Evolutionary conservation across 2,888 invertebrate genomes (phyloP), one percentile per base, ranked within the genome.

Genomic region (Patella pellucida): DNA sequence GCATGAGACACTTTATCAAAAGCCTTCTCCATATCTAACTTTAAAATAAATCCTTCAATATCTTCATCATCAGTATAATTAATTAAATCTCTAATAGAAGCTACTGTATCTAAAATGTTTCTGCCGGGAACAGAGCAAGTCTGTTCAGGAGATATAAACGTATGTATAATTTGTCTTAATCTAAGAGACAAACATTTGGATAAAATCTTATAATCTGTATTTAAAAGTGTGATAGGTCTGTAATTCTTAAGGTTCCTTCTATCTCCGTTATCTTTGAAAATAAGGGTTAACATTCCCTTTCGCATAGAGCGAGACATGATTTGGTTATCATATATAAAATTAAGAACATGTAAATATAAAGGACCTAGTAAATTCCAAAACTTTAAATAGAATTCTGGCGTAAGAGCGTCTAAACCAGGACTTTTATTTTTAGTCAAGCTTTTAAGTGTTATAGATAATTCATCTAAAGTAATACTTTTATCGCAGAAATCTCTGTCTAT

Each of bases 191-290:
- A 56, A 14, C 16, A 16, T 56, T 56, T 56, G 4, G 56, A 16
- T 56, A 56, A 14, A n/a, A 56, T n/a, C 19, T 56, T 56, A 56
- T 56, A n/a, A 56, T 56, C 56, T 56, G 56, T 56, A 16, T 56
- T 56, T 56, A 56, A 56, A 15, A 56, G 56, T 7, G 56, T 7
- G 15, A 56, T 56, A 1, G 56, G 56, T 2, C 56, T 11, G 16
- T 56, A 56, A 56, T 56, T 56, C n/a, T 14, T 56, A n/a, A 15
- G 56, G n/a, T n/a, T 14, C n/a, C 56, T 4, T 15, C 56, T 56
- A 16, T 56, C 56, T n/a, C 56, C 56, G 2, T 56, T 56, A 3
- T 56, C 19, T 19, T 56, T 56, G n/a, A n/a, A 56, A 11, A 56
- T 56, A 56, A 56, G 56, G 1, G 56, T 56, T n/a, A 56, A n/a